phyloP scores from a whole-genome alignment of 2,797 vertebrate species.

The Callimico goeldii region DNA sequence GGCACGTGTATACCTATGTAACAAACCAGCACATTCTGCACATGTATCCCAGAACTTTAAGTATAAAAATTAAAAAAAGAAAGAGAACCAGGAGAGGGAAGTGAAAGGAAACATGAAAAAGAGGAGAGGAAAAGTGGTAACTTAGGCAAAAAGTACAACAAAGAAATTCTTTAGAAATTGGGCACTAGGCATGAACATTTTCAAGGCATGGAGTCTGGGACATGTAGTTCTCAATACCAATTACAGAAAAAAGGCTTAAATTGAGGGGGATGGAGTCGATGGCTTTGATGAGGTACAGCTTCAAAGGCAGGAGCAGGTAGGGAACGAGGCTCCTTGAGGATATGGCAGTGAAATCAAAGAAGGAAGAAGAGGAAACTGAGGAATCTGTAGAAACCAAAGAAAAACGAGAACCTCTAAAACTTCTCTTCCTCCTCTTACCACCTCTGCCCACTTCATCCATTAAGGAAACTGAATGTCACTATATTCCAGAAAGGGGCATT shows the following conservation, averaged over 20 bases:
- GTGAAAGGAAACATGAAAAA: background rate
- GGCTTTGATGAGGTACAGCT: background rate
- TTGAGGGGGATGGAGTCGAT: background rate
- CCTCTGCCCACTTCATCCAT: background rate
- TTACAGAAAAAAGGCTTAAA: fast-evolving
- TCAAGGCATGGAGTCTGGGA: background rate
- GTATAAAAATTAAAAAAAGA: background rate
- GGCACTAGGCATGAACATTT: background rate
- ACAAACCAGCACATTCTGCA: no score
- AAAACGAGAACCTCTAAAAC: background rate
- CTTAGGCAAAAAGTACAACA: background rate
- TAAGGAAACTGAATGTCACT: background rate
- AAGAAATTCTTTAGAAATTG: background rate
- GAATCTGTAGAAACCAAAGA: background rate
- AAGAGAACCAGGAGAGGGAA: background rate
- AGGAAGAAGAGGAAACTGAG: background rate
- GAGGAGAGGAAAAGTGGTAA: no score
- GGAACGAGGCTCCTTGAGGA: background rate
- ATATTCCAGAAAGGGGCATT: background rate
- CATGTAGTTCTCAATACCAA: no score
- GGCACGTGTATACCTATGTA: no score
- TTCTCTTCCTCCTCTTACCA: background rate
- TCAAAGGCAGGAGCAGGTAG: background rate
- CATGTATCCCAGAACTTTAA: no score
- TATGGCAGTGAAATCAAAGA: no score